phyloP scores from a whole-genome alignment of 2,113 vertebrate species.

The Pseudonaja textilis region DNA sequence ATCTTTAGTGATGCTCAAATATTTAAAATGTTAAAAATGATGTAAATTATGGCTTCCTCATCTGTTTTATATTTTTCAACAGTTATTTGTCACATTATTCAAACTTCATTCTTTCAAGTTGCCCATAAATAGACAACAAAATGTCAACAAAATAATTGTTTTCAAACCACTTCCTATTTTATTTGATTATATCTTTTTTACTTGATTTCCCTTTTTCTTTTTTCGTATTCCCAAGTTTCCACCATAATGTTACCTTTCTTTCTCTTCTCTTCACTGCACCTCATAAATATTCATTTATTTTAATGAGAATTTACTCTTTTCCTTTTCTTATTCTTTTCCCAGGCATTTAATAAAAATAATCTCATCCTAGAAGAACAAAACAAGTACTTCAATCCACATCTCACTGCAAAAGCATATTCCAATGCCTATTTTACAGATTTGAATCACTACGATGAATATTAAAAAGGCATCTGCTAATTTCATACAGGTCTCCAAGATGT shows the following conservation, averaged over 20 bases:
- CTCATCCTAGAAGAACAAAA: constrained; percentile 96
- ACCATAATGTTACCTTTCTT: background rate
- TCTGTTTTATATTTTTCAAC: background rate
- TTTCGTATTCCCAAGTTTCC: background rate
- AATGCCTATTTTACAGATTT: constrained; percentile 97
- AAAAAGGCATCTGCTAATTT: constrained; percentile 60
- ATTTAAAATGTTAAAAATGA: background rate
- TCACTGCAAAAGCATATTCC: constrained; percentile 92
- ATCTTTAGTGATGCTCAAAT: background rate
- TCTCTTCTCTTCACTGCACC: background rate
- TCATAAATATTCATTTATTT: background rate
- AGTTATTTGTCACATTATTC: background rate
- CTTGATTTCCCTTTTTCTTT: background rate
- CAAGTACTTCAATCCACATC: constrained; percentile 97
- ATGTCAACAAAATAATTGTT: background rate
- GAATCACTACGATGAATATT: constrained; percentile 98
- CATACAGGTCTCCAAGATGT: constrained; percentile 57
- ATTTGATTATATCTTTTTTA: background rate
- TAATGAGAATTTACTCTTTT: background rate
- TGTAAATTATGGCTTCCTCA: background rate
- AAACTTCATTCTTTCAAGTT: background rate
- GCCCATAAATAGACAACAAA: background rate
- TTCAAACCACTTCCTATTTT: background rate
- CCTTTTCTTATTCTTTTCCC: constrained; percentile 51
- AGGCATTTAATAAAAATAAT: constrained; percentile 99